Evolutionary conservation across 2,113 vertebrate species (phyloP), one percentile per base, ranked within the genome.

Genomic region (Cervus canadensis): DNA sequence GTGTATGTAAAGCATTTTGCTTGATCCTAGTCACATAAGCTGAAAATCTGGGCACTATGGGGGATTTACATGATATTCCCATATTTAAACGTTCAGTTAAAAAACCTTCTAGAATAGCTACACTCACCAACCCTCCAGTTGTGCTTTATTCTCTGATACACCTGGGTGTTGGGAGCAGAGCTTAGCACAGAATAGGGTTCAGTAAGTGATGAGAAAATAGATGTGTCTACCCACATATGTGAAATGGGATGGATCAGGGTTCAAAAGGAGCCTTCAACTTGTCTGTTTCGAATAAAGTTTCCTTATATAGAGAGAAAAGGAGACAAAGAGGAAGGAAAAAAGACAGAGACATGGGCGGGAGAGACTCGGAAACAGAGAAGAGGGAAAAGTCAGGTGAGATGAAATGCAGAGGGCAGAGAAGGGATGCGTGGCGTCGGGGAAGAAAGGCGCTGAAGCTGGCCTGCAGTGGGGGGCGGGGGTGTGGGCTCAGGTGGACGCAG

Each of bases 401-500:
- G 64, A n/a, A 21, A 10, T 1, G 0, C 33, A 12, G 62, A 59
- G 71, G 76, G 52, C n/a, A 48, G 23, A 17, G 7, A 11, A 48
- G 60, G 30, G 15, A 1, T 26, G 9, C 7, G 19, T 5, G 21
- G 71, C 4, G 7, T 16, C 9, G 17, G 15, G 10, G 25, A 8
- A 17, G n/a, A 36, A 33, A 13, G 84, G 16, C 9, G 2, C 6
- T 2, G 9, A 23, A 4, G 16, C 83, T 2, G 36, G 54, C 17
- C 36, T 45, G n/a, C 36, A 1, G 26, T 11, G 16, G 33, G 67
- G 57, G 19, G 57, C 1, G 5, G n/a, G 71, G 71, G n/a, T 43
- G 8, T n/a, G 16, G 45, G 48, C 23, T 30, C 6, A 40, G 6
- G 9, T 2, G 12, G 3, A 43, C 0, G 4, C 7, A 2, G 21